phyloP scores from a whole-genome alignment of 2,113 vertebrate species.

The Elachura formosa region DNA sequence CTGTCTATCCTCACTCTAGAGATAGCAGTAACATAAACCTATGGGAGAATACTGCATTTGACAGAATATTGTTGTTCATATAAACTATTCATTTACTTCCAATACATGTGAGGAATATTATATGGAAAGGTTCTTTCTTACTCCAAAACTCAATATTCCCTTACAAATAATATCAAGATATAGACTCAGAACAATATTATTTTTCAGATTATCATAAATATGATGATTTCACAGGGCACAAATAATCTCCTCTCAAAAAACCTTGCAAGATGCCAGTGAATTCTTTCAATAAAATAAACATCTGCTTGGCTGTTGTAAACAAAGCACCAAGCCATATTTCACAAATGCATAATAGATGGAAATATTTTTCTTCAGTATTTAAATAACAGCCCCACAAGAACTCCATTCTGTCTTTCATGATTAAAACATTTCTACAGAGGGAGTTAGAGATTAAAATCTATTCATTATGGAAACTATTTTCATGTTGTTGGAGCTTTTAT shows the following conservation, averaged over 20 bases:
- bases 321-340: not conserved
- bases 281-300: not conserved
- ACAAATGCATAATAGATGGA: not conserved
- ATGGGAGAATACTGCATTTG: not conserved
- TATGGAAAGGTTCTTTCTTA: not conserved
- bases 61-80: not conserved
- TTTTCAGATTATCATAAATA: not conserved
- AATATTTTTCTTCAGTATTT: constrained; percentile 23
- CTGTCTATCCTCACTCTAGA: not conserved
- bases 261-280: not conserved
- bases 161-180: not conserved
- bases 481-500: constrained; percentile 37
- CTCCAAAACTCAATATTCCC: not conserved
- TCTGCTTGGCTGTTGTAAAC: not conserved
- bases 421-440: constrained; percentile 40
- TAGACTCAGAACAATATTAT: not conserved
- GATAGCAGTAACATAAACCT: not conserved
- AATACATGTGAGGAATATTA: not conserved
- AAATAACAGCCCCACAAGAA: not conserved
- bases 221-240: not conserved
- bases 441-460: constrained; percentile 46
- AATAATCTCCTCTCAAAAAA: not conserved
- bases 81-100: not conserved
- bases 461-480: constrained; percentile 52
- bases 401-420: constrained; percentile 36